These are phyloP conservation scores for Aplocera efformata DNA, from an alignment of 2,888 invertebrate species.

Conservation along the genomic window DNA sequence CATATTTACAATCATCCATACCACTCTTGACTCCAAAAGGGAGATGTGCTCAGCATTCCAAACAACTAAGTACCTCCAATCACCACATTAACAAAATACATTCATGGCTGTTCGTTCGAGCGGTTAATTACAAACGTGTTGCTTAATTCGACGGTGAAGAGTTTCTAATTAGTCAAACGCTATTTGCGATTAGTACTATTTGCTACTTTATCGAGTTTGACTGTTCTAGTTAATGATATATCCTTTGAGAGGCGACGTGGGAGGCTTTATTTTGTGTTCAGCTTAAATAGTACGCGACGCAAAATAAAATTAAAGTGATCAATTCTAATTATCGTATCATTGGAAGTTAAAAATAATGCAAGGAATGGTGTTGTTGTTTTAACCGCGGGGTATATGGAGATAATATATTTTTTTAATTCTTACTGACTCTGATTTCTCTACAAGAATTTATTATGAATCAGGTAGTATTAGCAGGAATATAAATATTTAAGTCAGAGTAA, in stretches of 20 bases:
- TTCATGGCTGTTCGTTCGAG: slow-evolving; percentile 4
- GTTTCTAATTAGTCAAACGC: slow-evolving; percentile 16
- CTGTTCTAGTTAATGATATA: slow-evolving; percentile 18
- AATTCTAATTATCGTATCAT: background rate
- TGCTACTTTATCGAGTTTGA: slow-evolving; percentile 9
- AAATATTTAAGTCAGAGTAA: too few species aligned
- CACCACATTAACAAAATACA: slow-evolving; percentile 5
- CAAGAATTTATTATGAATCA: too few species aligned
- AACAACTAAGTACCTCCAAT: background rate
- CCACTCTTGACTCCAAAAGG: background rate
- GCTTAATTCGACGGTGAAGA: slow-evolving; percentile 14
- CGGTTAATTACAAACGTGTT: slow-evolving; percentile 14
- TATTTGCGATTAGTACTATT: slow-evolving; percentile 4
- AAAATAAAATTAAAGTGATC: background rate
- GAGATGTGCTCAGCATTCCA: background rate
- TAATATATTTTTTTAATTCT: too few species aligned
- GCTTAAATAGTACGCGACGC: background rate
- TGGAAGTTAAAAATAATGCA: too few species aligned
- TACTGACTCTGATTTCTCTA: too few species aligned
- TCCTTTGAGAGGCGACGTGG: slow-evolving; percentile 17
- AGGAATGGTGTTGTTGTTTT: too few species aligned
- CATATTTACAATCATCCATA: too few species aligned
- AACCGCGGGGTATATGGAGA: too few species aligned
- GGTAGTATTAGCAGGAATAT: too few species aligned
- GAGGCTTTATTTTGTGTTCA: slow-evolving; percentile 15